phyloP scores from a whole-genome alignment of 2,113 vertebrate genomes.

The Xenotilapia leptura region DNA sequence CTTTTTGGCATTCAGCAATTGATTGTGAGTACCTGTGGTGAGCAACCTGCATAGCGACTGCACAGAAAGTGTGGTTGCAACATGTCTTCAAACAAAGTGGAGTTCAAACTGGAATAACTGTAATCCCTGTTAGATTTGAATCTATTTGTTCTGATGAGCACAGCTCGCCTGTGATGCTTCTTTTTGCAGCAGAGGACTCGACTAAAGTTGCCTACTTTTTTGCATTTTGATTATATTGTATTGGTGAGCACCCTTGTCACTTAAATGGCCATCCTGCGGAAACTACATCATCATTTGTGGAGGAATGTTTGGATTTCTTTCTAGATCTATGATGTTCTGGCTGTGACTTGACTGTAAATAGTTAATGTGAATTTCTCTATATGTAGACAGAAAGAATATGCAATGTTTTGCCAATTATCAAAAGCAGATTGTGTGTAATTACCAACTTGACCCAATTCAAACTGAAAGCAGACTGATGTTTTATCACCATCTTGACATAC shows the following conservation, averaged over 20 bases:
- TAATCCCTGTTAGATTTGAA: not conserved
- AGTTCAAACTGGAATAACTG: not conserved
- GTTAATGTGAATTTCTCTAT: not conserved
- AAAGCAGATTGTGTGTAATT: not conserved
- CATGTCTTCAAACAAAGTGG: not conserved
- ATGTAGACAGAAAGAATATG: not conserved
- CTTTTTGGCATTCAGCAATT: not conserved
- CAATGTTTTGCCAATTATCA: not conserved
- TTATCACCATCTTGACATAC: not conserved
- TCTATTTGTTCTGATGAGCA: fast-evolving
- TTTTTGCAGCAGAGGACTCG: not conserved
- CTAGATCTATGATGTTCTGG: not conserved
- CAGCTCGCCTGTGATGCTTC: not conserved
- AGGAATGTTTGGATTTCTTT: not conserved
- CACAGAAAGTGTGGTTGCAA: not conserved
- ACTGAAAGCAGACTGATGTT: not conserved
- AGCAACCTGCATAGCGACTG: not conserved
- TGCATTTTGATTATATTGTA: not conserved
- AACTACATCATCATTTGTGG: not conserved
- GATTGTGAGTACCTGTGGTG: not conserved
- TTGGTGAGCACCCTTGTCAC: not conserved
- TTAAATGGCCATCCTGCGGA: not conserved
- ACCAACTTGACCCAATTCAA: not conserved
- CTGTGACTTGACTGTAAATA: not conserved
- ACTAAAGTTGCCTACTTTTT: fast-evolving